A percentile compares a stretch with the other conserved stretches of the same genome.
phyloP scores from a whole-genome alignment of 1,140 invertebrate species.

The Cataglyphis hispanica region DNA sequence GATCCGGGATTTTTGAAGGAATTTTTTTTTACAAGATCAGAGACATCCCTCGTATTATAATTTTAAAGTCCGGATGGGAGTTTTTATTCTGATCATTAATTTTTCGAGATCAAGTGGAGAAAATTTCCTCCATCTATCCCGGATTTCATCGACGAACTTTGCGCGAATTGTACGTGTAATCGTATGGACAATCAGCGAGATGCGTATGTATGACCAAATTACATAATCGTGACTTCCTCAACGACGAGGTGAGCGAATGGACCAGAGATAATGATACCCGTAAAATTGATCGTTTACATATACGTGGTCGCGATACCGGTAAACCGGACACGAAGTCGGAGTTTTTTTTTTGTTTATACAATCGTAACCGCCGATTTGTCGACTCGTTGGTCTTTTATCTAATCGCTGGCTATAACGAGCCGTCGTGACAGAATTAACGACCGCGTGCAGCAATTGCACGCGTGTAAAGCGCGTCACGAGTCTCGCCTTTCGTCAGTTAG shows the following conservation, averaged over 20 bases:
- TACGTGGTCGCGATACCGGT: constrained; percentile 1
- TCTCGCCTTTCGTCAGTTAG: constrained; percentile 57
- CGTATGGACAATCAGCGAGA: constrained; percentile 24
- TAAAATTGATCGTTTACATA: constrained; percentile 61
- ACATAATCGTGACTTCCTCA: constrained; percentile 55
- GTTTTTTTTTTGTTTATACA: constrained; percentile 13
- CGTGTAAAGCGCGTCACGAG: constrained; percentile 43
- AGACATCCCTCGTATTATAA: neutral
- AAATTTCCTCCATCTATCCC: neutral
- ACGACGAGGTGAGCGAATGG: constrained; percentile 44
- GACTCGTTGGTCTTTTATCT: constrained; percentile 49
- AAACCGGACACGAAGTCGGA: constrained; percentile 23
- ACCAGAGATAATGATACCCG: constrained; percentile 39
- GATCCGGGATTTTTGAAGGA: too few species aligned
- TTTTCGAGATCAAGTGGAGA: too few species aligned
- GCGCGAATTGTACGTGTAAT: neutral
- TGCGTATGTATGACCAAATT: constrained; percentile 38
- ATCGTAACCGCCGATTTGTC: constrained; percentile 40
- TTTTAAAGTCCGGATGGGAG: neutral
- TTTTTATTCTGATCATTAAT: neutral
- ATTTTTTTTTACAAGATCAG: too few species aligned
- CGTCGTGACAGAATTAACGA: constrained; percentile 47
- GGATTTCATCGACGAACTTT: neutral
- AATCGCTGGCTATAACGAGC: constrained; percentile 43
- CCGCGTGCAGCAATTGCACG: constrained; percentile 51